A percentile compares a stretch with the other conserved stretches of the same genome.
Evolutionary conservation across 2,888 invertebrate genomes (phyloP).

Genomic region (Amiota minor): DNA sequence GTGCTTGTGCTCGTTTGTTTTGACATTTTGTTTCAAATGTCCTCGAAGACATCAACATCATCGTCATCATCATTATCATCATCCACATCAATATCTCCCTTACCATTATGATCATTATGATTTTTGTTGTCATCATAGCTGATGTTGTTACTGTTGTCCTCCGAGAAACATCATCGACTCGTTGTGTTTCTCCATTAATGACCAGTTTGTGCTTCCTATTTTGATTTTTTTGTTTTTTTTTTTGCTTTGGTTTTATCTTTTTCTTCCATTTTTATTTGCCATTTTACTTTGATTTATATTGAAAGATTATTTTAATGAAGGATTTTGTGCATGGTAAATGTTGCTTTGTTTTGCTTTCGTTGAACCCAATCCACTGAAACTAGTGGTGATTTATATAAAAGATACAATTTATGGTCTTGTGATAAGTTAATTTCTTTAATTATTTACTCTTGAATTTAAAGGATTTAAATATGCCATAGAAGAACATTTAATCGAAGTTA

Average conservation of each 20-base stretch:
- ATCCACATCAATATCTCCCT: no score
- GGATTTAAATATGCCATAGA: no score
- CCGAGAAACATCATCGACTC: no score
- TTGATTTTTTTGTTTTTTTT: neutral
- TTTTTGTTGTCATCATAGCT: neutral
- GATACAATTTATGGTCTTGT: neutral
- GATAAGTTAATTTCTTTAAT: conserved; percentile 8
- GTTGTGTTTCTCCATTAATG: conserved; percentile 55
- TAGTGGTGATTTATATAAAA: no score
- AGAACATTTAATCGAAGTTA: no score
- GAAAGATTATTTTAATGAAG: conserved; percentile 46
- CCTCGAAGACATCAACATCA: neutral
- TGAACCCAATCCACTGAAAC: no score
- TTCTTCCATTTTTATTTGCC: conserved; percentile 23
- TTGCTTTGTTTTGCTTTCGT: neutral
- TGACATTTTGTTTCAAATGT: neutral
- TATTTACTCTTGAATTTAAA: neutral
- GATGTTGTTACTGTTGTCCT: conserved; percentile 39
- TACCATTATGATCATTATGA: neutral
- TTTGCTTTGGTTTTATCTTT: neutral
- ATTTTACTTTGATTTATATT: conserved; percentile 50
- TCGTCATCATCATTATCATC: neutral
- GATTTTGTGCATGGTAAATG: conserved; percentile 32
- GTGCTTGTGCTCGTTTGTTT: neutral
- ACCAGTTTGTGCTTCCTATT: conserved; percentile 35